Conservation (phyloP, 2,888 invertebrate species). For the Bruchidius siliquastri region DNA sequence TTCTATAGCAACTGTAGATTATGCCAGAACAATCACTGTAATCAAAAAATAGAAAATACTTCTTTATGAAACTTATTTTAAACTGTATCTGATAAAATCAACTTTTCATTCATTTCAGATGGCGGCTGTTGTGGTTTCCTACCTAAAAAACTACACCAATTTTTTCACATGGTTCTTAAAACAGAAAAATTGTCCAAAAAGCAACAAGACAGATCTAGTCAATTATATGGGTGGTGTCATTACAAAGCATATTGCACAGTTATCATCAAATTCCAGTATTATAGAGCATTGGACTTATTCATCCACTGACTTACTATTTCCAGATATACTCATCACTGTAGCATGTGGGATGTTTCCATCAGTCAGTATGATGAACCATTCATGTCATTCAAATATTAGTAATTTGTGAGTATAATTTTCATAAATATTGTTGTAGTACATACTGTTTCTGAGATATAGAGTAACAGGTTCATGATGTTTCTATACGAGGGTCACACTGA, state of each 20-base stretch:
- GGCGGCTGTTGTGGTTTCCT: conserved; percentile 61
- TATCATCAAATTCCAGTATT: conserved; percentile 50
- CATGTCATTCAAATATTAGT: conserved; percentile 79
- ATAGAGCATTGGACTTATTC: conserved; percentile 40
- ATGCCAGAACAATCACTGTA: too few species aligned
- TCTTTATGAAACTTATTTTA: too few species aligned
- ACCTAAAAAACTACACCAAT: conserved; percentile 59
- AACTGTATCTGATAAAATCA: too few species aligned
- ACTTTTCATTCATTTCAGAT: conserved; percentile 49
- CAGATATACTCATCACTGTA: conserved; percentile 34
- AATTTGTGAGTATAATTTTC: conserved; percentile 53
- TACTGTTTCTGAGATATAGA: background rate
- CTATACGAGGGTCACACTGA: too few species aligned
- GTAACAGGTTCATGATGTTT: too few species aligned
- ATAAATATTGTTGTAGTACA: background rate
- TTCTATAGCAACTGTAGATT: too few species aligned
- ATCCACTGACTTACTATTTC: conserved; percentile 33
- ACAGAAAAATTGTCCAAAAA: conserved; percentile 38
- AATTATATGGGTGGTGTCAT: conserved; percentile 59
- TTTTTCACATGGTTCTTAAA: conserved; percentile 57
- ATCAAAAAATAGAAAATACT: too few species aligned
- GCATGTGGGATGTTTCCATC: conserved; percentile 84
- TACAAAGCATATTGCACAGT: conserved; percentile 72
- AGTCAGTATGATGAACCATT: conserved; percentile 89
- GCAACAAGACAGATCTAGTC: conserved; percentile 39